Conservation (phyloP, 2,797 vertebrate genomes). For the Benthosema pterotum region DNA sequence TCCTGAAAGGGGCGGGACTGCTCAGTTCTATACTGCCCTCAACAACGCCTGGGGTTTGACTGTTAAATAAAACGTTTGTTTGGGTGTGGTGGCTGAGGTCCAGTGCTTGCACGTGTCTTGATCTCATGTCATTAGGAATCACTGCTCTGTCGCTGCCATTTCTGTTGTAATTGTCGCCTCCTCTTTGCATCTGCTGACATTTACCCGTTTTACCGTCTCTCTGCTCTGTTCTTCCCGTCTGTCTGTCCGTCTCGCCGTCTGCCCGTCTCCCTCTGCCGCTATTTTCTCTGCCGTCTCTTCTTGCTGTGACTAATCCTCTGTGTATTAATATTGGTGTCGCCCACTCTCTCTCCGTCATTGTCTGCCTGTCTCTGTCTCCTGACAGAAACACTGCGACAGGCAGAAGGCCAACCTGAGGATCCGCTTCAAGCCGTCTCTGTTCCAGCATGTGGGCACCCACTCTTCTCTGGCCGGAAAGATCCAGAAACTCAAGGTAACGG, state of each 20-base stretch:
- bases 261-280: neutral
- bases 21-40: no score
- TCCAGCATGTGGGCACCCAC: slow-evolving; percentile 96
- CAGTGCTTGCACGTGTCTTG: neutral
- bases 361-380: neutral
- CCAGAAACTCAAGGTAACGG: slow-evolving; percentile 93
- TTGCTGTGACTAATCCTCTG: neutral
- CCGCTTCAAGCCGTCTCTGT: slow-evolving; percentile 96
- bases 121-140: neutral
- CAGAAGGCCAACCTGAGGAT: slow-evolving; percentile 98
- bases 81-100: no score
- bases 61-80: no score
- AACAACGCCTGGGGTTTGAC: no score
- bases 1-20: no score
- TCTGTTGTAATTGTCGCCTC: neutral
- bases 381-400: slow-evolving; percentile 96
- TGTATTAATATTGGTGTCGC: neutral
- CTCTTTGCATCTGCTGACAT: neutral
- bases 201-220: neutral
- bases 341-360: neutral
- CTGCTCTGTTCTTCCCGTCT: neutral
- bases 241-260: neutral
- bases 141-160: neutral
- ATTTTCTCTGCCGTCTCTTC: neutral
- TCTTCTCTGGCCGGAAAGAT: slow-evolving; percentile 97